A percentile compares a stretch with the other conserved stretches of the same genome.
These are phyloP conservation scores for Channa striata DNA, from an alignment of 2,797 vertebrate genomes.

Conservation along the genomic window DNA sequence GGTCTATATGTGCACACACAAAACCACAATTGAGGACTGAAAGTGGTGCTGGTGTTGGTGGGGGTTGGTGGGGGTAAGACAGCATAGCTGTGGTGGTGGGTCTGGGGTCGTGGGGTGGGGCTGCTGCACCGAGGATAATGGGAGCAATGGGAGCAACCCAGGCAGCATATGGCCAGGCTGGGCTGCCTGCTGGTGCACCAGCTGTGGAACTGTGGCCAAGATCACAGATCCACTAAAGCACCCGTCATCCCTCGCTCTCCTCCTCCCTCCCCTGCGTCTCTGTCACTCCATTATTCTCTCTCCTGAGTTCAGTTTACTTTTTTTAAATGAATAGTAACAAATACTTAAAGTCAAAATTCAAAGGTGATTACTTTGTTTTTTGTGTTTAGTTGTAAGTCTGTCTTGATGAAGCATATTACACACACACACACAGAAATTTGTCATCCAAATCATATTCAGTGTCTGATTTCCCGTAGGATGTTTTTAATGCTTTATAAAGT, in stretches of 20 bases:
- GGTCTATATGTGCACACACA: neutral
- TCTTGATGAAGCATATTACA: no score
- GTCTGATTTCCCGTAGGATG: no score
- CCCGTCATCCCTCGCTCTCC: constrained; percentile 56
- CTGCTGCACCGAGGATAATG: constrained; percentile 88
- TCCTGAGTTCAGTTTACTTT: constrained; percentile 38
- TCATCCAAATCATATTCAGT: no score
- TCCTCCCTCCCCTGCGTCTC: constrained; percentile 14
- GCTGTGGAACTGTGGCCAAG: constrained; percentile 90
- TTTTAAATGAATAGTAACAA: neutral
- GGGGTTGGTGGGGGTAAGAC: constrained; percentile 8
- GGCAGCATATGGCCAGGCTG: constrained; percentile 92
- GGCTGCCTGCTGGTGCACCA: constrained; percentile 93
- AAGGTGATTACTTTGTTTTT: neutral
- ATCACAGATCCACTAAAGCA: constrained; percentile 86
- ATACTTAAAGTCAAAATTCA: neutral
- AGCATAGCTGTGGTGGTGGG: constrained; percentile 19
- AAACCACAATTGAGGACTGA: constrained; percentile 3
- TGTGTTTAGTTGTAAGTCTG: no score
- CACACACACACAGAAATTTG: no score
- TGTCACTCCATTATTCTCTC: constrained; percentile 34
- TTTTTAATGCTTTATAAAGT: no score
- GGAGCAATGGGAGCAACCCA: constrained; percentile 91
- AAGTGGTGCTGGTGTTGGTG: neutral
- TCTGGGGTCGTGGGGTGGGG: constrained; percentile 38